Conservation (phyloP, 1,140 invertebrate genomes). For the Euglossa dilemma region DNA sequence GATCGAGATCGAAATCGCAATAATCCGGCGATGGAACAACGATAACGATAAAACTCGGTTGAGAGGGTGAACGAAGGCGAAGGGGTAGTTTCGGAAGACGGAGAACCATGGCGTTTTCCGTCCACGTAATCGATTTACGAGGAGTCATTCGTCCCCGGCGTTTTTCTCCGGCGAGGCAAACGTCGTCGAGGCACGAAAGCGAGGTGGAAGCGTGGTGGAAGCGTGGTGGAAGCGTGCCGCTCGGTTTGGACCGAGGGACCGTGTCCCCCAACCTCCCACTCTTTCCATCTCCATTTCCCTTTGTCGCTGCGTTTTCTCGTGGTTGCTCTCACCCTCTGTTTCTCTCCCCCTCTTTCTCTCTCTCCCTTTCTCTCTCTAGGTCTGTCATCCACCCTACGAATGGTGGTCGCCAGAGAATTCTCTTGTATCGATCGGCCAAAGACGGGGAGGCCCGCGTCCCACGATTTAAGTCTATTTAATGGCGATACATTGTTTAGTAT, state of each 20-base stretch:
- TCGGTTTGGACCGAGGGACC: slow-evolving; percentile 54
- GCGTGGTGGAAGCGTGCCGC: slow-evolving; percentile 38
- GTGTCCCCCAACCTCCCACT: slow-evolving; percentile 47
- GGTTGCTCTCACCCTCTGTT: slow-evolving; percentile 44
- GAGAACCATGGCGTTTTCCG: slow-evolving; percentile 41
- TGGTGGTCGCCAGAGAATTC: slow-evolving; percentile 42
- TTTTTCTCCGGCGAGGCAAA: slow-evolving; percentile 42
- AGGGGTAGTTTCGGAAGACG: slow-evolving; percentile 5
- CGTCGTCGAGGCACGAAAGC: slow-evolving; percentile 31
- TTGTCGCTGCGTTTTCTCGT: slow-evolving; percentile 67
- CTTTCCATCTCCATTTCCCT: slow-evolving; percentile 71
- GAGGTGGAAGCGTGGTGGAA: slow-evolving; percentile 35
- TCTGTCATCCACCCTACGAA: slow-evolving; percentile 11
- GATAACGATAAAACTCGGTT: slow-evolving; percentile 32
- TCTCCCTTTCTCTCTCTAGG: neutral
- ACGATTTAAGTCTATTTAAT: slow-evolving; percentile 53
- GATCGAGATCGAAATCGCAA: slow-evolving; percentile 24
- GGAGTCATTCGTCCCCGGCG: slow-evolving; percentile 48
- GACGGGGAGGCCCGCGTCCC: slow-evolving; percentile 12
- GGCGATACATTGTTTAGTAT: slow-evolving; percentile 51
- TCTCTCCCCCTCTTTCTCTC: too few relatives aligned
- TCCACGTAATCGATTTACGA: slow-evolving; percentile 61
- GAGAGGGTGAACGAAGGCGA: neutral
- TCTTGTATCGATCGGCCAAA: slow-evolving; percentile 42
- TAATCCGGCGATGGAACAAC: slow-evolving; percentile 15